Conservation (phyloP, 2,888 invertebrate species). For the Acleris laterana region DNA sequence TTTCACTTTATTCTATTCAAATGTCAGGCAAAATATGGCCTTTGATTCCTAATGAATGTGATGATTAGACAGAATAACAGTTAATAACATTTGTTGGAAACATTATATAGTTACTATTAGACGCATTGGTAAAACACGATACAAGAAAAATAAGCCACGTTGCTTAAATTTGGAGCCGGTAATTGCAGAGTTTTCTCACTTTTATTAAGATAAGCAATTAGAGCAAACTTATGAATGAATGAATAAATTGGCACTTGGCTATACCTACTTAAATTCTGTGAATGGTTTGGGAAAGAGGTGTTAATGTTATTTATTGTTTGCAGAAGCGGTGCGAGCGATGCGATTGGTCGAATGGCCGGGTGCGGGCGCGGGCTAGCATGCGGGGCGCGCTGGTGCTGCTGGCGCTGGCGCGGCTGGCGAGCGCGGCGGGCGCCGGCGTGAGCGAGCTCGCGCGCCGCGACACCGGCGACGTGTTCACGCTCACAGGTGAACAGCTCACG, state of each 20-base stretch:
- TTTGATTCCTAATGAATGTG: slow-evolving; percentile 37
- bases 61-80: slow-evolving; percentile 1
- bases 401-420: slow-evolving; percentile 63
- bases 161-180: neutral
- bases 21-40: slow-evolving; percentile 48
- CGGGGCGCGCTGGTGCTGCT: slow-evolving; percentile 68
- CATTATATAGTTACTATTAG: slow-evolving; percentile 44
- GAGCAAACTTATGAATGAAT: neutral
- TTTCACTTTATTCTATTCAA: slow-evolving; percentile 51
- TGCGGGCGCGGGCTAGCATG: slow-evolving; percentile 75
- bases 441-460: slow-evolving; percentile 74
- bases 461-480: slow-evolving; percentile 74
- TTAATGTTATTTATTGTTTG: slow-evolving; percentile 30
- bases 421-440: slow-evolving; percentile 65
- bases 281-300: neutral
- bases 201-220: neutral
- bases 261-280: neutral
- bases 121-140: slow-evolving; percentile 33
- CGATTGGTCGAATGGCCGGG: slow-evolving; percentile 56
- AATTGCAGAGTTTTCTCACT: neutral
- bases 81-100: slow-evolving; percentile 32
- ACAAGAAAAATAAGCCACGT: neutral
- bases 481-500: slow-evolving; percentile 56
- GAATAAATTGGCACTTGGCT: neutral
- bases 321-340: slow-evolving; percentile 61